Conservation (phyloP, 2,113 vertebrate species). For the Neogobius melanostomus region DNA sequence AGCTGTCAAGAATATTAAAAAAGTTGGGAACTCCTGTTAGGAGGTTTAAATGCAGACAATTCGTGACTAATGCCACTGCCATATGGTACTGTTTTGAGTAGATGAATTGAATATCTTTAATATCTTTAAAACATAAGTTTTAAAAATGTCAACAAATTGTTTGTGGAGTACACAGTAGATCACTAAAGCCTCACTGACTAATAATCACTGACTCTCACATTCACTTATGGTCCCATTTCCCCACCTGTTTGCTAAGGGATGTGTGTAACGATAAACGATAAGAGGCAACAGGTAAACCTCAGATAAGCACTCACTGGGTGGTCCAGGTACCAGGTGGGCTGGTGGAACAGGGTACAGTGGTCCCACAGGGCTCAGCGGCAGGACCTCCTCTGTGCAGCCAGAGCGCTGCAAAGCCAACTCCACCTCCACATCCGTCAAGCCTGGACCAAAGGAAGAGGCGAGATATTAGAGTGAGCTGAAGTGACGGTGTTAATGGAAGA, state of each 20-base stretch:
- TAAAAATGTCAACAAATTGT: background rate
- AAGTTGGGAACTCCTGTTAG: background rate
- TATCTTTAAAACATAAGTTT: too few species aligned
- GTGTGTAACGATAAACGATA: background rate
- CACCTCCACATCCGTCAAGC: slow-evolving; percentile 93
- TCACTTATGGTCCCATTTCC: background rate
- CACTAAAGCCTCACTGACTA: background rate
- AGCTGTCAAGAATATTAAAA: too few species aligned
- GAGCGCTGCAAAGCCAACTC: slow-evolving; percentile 93
- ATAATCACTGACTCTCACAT: background rate
- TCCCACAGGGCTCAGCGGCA: slow-evolving; percentile 65
- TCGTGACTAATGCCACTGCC: background rate
- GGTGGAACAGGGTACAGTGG: slow-evolving; percentile 72
- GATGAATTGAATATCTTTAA: too few species aligned
- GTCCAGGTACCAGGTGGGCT: slow-evolving; percentile 70
- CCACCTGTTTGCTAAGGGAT: background rate
- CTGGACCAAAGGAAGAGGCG: slow-evolving; percentile 61
- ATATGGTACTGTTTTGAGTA: background rate
- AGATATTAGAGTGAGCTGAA: slow-evolving; percentile 12
- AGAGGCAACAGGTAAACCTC: background rate
- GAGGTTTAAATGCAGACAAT: background rate
- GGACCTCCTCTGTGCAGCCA: slow-evolving; percentile 80
- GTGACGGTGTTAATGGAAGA: slow-evolving; percentile 41
- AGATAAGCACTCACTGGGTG: slow-evolving; percentile 81
- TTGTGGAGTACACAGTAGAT: background rate